Conservation (phyloP, 2,113 vertebrate species). For the Corythornis madagascariensis region DNA sequence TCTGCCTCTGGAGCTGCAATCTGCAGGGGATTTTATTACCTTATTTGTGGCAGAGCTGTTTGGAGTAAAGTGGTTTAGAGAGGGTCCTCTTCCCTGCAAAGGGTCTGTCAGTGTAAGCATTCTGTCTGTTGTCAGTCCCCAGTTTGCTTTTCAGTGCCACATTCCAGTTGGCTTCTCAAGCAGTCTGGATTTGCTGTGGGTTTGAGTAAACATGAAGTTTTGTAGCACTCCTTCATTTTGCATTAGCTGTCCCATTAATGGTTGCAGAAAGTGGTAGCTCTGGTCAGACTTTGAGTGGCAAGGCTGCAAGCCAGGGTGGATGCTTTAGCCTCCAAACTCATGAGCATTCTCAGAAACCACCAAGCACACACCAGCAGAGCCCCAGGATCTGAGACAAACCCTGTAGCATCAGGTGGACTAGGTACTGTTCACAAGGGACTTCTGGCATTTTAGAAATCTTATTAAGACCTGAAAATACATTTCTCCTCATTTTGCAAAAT, state of each 20-base stretch:
- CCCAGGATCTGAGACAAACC: background rate
- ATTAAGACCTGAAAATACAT: background rate
- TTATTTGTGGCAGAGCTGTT: background rate
- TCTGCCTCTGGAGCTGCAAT: background rate
- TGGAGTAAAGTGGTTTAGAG: background rate
- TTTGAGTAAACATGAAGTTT: conserved; percentile 29
- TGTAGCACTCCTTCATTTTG: conserved; percentile 15
- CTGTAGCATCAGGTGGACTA: background rate
- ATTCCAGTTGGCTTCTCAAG: conserved; percentile 18
- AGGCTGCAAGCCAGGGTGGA: background rate
- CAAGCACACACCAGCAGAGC: background rate
- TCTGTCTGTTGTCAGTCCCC: background rate
- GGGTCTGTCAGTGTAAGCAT: background rate
- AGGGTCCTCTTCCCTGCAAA: background rate
- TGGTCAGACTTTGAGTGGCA: background rate
- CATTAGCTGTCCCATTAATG: background rate
- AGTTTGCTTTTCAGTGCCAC: background rate
- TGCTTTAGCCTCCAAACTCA: background rate
- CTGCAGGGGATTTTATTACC: background rate
- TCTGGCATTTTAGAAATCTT: background rate
- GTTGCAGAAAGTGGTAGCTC: background rate
- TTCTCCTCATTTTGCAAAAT: background rate
- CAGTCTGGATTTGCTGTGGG: conserved; percentile 2
- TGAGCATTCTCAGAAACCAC: background rate
- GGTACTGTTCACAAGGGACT: background rate